Percentiles rank a stretch among this genome's conserved stretches.
phyloP scores from a whole-genome alignment of 2,113 vertebrate species.

The Hemichromis elongatus region DNA sequence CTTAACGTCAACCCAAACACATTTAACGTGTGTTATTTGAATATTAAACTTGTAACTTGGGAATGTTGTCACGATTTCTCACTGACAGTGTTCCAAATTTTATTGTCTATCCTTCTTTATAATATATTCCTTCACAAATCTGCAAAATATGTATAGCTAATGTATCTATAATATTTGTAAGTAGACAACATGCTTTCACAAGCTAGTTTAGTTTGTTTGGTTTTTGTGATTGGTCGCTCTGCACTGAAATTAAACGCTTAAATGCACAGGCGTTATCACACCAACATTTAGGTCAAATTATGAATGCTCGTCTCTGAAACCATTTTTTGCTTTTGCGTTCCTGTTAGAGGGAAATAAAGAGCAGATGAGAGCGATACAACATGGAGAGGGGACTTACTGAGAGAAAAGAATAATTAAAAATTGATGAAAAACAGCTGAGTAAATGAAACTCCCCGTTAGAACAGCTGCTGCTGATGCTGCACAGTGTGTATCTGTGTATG shows the following conservation, averaged over 20 bases:
- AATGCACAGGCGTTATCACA: not conserved
- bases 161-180: not conserved
- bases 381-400: not conserved
- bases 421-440: constrained; percentile 27
- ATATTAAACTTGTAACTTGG: no score
- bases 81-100: no score
- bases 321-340: not conserved
- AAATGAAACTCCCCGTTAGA: constrained; percentile 16
- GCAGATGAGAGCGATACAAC: not conserved
- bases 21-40: no score
- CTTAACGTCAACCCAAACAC: no score
- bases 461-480: constrained; percentile 4
- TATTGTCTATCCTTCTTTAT: not conserved
- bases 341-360: not conserved
- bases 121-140: not conserved
- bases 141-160: not conserved
- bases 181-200: not conserved
- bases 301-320: not conserved
- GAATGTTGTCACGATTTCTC: no score
- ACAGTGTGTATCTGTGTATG: not conserved
- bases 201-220: not conserved
- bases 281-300: not conserved
- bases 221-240: not conserved
- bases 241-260: not conserved
- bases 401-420: constrained; percentile 15